Evolutionary conservation across 2,797 vertebrate species (phyloP).

Genomic region (Hapalemur alaotrensis): DNA sequence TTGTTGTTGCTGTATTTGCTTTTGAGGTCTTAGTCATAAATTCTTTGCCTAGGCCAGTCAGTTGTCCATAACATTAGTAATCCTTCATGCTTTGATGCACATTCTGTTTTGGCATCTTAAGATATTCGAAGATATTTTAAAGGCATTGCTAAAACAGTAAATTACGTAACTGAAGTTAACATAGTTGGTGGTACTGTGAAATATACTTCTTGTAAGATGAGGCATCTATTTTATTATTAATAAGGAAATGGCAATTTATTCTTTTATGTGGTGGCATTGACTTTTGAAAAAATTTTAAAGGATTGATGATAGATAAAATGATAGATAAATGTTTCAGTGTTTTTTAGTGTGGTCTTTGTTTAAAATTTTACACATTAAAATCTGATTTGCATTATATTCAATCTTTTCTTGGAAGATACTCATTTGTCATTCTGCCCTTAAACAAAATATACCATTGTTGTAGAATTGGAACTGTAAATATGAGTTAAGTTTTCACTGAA

Average conservation of each 20-base stretch:
- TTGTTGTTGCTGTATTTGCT: no score
- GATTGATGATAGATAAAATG: not conserved
- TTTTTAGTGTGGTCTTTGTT: constrained; percentile 9
- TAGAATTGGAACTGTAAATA: constrained; percentile 8
- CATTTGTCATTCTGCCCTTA: not conserved
- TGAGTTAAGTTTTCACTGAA: not conserved
- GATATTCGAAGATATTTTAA: not conserved
- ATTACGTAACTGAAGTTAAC: not conserved
- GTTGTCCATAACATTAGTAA: not conserved
- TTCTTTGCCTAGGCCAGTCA: no score
- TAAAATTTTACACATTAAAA: constrained; percentile 35
- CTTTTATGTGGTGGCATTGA: not conserved
- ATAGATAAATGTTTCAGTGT: not conserved
- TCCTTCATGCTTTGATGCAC: not conserved
- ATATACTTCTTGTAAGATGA: not conserved
- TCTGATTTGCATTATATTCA: not conserved
- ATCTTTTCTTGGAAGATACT: not conserved
- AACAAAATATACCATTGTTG: not conserved
- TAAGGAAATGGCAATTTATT: not conserved
- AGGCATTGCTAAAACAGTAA: not conserved
- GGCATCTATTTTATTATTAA: not conserved
- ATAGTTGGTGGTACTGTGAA: not conserved
- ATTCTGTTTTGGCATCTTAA: not conserved
- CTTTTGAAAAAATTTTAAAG: constrained; percentile 11
- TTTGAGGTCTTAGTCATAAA: no score